Evolutionary conservation across 2,888 invertebrate species (phyloP), one percentile per base, ranked within the genome.

Genomic region (Monopis laevigella): DNA sequence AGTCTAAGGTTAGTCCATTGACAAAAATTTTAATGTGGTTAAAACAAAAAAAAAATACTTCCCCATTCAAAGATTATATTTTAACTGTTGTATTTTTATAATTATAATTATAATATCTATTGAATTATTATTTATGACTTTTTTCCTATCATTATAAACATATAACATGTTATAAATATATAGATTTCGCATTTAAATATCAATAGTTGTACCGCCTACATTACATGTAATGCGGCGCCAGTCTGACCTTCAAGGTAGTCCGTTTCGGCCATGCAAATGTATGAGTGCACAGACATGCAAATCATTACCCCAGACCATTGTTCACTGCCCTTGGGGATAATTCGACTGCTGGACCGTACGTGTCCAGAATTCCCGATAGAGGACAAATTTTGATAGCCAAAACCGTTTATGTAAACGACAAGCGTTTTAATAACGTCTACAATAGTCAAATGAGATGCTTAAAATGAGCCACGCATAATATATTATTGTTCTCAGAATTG

Each of bases 241-340:
- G 43, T 42, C 46, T 45, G 66, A 60, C 65, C 69, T 67, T 62
- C 64, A 51, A 48, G 47, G 54, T 50, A 59, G 54, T 58, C 58
- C 58, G 62, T 61, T 72, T 69, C 58, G 62, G 72, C 58, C 69
- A 74, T 75, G 73, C 63, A 70, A 74, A 77, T 74, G 72, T 63
- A 56, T 66, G 58, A 62, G 53, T 55, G 58, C 62, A 52, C 58
- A 52, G 53, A 59, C 56, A 74, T 75, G 66, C 73, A 68, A 74
- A 75, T 71, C 59, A 59, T 61, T 58, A 71, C 71, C 68, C 66
- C 57, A 55, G 60, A 61, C 72, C 62, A 77, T 77, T 78, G 75
- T 77, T 65, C 59, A 52, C 54, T 62, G 72, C 67, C 74, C 69
- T 74, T 73, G 70, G 59, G 62, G 66, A 65, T 73, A 66, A 66